Evolutionary conservation across 2,888 invertebrate species (phyloP), one percentile per base, ranked within the genome.

Genomic region (Morpho achilles): DNA sequence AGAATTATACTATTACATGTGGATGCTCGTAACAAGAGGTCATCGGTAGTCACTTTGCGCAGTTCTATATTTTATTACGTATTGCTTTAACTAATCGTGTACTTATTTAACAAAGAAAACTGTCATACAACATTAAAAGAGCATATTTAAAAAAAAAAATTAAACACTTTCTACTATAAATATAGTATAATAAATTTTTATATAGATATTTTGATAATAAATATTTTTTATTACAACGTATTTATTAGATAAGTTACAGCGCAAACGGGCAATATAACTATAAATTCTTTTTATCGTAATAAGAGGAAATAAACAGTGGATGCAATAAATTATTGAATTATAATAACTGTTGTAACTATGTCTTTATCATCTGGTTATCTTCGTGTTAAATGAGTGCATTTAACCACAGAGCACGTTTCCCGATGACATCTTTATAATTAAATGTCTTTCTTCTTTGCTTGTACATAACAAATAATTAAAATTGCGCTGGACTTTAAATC

Each of bases 221-320:
- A 47, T 22, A 23, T 22, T 22, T 46, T 46, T 53, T 40, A 46
- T 53, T 53, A 53, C 8, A 45, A 16, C 39, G 45, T 16, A 40
- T 39, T 43, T 49, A 46, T 43, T 22, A 56, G 63, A 65, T 63
- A 58, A 63, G 23, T 53, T 67, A 59, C 54, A 64, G 10, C 7
- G 63, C 50, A 58, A 61, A 59, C 59, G 67, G 64, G 59, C 65
- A 67, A 66, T 66, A 67, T 50, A 66, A 65, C 65, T 65, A 65
- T 65, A 64, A 62, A 67, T 60, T 45, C 49, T 39, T 48, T 57
- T 62, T 61, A 64, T 65, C 61, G 62, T 59, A 64, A 50, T 49
- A 56, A 62, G 52, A 66, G 67, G 63, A 67, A 67, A 59, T 63
- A 65, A 54, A 58, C 44, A 56, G n/a, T 50, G 47, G 50, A 39